A percentile compares a stretch with the other conserved stretches of the same genome.
Conservation (phyloP, 2,113 vertebrate species). For the Clupea harengus region DNA sequence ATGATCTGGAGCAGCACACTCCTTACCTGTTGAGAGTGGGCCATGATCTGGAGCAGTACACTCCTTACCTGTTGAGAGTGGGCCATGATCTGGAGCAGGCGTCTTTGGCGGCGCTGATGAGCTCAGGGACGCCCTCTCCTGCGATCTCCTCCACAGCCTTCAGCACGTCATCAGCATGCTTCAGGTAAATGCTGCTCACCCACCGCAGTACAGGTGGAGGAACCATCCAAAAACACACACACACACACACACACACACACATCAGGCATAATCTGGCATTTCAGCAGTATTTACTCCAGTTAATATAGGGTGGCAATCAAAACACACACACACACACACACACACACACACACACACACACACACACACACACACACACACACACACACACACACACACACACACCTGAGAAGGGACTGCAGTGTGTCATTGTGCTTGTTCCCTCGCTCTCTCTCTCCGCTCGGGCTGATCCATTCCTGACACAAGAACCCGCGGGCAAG, state of each 20-base stretch:
- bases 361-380: conserved; percentile 59
- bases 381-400: background rate
- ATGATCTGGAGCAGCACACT: no score
- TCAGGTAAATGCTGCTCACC: conserved; percentile 82
- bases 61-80: conserved; percentile 82
- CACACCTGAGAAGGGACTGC: conserved; percentile 80
- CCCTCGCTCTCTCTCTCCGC: conserved; percentile 79
- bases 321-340: background rate
- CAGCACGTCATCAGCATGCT: conserved; percentile 81
- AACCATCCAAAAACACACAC: no score
- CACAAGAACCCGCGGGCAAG: conserved; percentile 82
- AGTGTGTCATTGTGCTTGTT: conserved; percentile 80
- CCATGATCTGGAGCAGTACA: no score
- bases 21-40: no score
- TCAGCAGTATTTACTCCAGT: background rate
- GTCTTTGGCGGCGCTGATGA: conserved; percentile 80
- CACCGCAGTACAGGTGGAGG: background rate
- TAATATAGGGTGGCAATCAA: no score
- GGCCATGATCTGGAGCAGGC: conserved; percentile 82
- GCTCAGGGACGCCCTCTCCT: conserved; percentile 78
- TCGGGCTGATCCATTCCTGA: conserved; percentile 78
- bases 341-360: no score
- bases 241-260: no score
- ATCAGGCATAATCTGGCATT: background rate
- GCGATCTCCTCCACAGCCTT: conserved; percentile 90